Conservation (phyloP, 92 coral and sea anemone species). For the Porites divaricata region DNA sequence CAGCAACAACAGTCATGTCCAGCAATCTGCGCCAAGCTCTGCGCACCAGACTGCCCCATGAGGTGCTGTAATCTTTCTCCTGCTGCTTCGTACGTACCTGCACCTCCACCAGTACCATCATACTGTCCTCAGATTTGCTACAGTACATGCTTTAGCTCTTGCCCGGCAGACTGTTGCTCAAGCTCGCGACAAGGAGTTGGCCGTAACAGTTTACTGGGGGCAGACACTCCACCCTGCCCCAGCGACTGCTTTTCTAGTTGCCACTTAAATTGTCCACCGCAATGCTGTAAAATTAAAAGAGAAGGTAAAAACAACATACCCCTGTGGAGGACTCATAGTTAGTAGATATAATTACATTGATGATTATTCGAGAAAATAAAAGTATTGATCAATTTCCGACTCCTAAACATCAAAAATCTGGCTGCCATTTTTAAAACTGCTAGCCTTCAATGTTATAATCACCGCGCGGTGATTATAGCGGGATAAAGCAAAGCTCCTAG, state of each 20-base stretch:
- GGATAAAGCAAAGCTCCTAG: too few relatives aligned
- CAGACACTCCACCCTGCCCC: constrained; percentile 25
- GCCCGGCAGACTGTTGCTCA: constrained; percentile 74
- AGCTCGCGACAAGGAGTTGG: not conserved
- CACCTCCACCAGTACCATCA: constrained; percentile 25
- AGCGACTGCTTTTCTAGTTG: constrained; percentile 23
- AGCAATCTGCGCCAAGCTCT: constrained; percentile 43
- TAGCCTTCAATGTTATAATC: too few relatives aligned
- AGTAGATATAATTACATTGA: too few relatives aligned
- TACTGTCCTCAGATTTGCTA: constrained; percentile 63
- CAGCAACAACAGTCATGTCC: constrained; percentile 57
- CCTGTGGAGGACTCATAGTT: not conserved
- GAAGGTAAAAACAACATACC: not conserved
- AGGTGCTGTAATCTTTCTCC: constrained; percentile 59
- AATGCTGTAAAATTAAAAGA: constrained; percentile 12
- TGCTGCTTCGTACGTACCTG: not conserved
- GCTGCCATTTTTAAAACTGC: too few relatives aligned
- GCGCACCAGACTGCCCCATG: constrained; percentile 82
- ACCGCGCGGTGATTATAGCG: too few relatives aligned
- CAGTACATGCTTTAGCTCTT: constrained; percentile 59
- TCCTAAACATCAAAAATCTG: too few relatives aligned
- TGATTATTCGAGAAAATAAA: too few relatives aligned
- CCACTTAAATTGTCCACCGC: constrained; percentile 22
- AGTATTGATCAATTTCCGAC: too few relatives aligned
- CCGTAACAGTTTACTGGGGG: constrained; percentile 16